phyloP scores from a whole-genome alignment of 2,888 invertebrate species.

The Erynnis tages region DNA sequence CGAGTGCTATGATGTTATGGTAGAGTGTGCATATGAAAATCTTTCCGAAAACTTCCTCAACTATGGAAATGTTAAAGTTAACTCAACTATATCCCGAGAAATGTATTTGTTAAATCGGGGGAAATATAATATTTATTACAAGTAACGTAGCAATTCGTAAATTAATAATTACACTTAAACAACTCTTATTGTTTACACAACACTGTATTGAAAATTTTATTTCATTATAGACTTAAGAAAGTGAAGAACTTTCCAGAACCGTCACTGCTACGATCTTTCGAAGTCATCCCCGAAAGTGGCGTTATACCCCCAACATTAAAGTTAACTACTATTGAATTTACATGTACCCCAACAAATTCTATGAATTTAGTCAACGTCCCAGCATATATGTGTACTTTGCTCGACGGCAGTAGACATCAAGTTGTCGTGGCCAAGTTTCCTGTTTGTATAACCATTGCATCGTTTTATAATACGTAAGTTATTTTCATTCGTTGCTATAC shows the following conservation, averaged over 20 bases:
- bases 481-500: background rate
- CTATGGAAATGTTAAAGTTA: constrained; percentile 82
- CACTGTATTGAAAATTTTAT: background rate
- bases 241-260: constrained; percentile 73
- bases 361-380: constrained; percentile 67
- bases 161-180: background rate
- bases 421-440: constrained; percentile 74
- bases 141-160: constrained; percentile 52
- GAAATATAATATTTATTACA: constrained; percentile 78
- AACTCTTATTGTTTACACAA: background rate
- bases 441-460: constrained; percentile 65
- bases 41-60: constrained; percentile 68
- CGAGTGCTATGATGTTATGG: constrained; percentile 82
- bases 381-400: constrained; percentile 62
- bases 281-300: constrained; percentile 58
- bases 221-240: constrained; percentile 57
- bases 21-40: constrained; percentile 76
- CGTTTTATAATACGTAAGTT: constrained; percentile 73
- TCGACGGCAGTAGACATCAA: constrained; percentile 70
- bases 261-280: constrained; percentile 59
- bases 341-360: constrained; percentile 66
- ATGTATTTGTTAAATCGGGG: constrained; percentile 82
- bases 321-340: constrained; percentile 56
- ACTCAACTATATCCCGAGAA: constrained; percentile 60
- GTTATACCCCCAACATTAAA: constrained; percentile 54